phyloP scores from a whole-genome alignment of 2,113 vertebrate genomes.

The Antechinus stuartii region DNA sequence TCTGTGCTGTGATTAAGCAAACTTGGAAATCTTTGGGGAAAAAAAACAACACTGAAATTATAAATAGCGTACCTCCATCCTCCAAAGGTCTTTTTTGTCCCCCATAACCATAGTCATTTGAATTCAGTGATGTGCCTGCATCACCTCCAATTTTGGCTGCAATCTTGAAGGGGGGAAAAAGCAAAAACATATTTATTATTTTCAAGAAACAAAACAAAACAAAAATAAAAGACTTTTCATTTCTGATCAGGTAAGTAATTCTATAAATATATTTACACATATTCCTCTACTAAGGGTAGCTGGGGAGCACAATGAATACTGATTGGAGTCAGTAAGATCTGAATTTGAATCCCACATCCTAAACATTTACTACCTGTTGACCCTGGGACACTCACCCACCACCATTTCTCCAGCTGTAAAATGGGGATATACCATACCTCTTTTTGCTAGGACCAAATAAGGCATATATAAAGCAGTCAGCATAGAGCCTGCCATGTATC shows the following conservation, averaged over 20 bases:
- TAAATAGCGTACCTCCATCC: constrained; percentile 93
- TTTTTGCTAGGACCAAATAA: background rate
- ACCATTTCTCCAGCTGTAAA: too few species aligned
- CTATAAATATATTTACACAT: too few species aligned
- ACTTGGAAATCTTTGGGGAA: background rate
- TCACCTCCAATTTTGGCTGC: constrained; percentile 99
- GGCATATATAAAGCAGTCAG: too few species aligned
- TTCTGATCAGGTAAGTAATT: background rate
- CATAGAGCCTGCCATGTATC: too few species aligned
- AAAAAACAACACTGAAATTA: constrained; percentile 40
- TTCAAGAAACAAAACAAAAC: background rate
- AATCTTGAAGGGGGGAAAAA: constrained; percentile 86
- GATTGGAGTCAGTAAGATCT: too few species aligned
- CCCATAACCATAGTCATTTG: constrained; percentile 95
- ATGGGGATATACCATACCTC: too few species aligned
- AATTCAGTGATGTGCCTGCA: constrained; percentile 90
- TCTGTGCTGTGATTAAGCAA: background rate
- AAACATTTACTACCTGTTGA: too few species aligned
- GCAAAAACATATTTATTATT: constrained; percentile 16
- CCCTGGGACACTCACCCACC: too few species aligned
- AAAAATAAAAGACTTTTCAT: background rate
- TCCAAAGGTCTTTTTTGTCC: constrained; percentile 99
- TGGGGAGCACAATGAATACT: too few species aligned
- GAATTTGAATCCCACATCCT: too few species aligned
- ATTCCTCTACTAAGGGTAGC: too few species aligned